phyloP scores from a whole-genome alignment of 1,140 invertebrate genomes.

The Acromyrmex heyeri region DNA sequence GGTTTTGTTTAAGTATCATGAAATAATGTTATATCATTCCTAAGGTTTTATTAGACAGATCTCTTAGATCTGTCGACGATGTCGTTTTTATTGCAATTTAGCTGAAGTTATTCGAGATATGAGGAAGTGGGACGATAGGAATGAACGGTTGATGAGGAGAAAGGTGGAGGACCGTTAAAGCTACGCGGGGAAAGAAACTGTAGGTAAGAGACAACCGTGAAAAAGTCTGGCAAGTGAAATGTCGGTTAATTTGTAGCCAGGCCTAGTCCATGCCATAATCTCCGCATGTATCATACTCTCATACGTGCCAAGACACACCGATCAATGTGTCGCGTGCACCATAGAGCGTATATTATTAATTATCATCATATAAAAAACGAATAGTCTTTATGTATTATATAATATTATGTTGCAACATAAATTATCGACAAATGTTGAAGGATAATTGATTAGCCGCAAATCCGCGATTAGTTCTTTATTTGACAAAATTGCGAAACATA shows the following conservation, averaged over 20 bases:
- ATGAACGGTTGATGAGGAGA: slow-evolving; percentile 60
- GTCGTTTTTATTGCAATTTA: slow-evolving; percentile 37
- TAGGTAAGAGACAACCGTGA: slow-evolving; percentile 49
- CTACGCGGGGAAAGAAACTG: neutral
- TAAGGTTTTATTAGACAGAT: neutral
- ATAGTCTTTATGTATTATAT: neutral
- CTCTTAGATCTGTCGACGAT: neutral
- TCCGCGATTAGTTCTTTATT: neutral
- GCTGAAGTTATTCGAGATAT: slow-evolving; percentile 44
- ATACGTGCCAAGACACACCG: neutral
- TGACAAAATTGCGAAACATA: neutral
- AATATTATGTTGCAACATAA: neutral
- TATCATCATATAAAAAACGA: neutral
- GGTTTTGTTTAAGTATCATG: neutral
- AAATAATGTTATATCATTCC: slow-evolving; percentile 19
- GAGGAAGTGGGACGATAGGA: slow-evolving; percentile 57
- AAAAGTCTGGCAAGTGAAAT: slow-evolving; percentile 62
- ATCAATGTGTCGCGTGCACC: neutral
- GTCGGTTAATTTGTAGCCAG: slow-evolving; percentile 58
- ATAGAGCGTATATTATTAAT: neutral
- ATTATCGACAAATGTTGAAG: neutral
- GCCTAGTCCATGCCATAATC: slow-evolving; percentile 26
- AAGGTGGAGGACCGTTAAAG: slow-evolving; percentile 49
- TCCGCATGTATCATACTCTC: slow-evolving; percentile 22
- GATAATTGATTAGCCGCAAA: neutral